Evolutionary conservation across 2,888 invertebrate genomes (phyloP).

Genomic region (Ophioninae sp.): DNA sequence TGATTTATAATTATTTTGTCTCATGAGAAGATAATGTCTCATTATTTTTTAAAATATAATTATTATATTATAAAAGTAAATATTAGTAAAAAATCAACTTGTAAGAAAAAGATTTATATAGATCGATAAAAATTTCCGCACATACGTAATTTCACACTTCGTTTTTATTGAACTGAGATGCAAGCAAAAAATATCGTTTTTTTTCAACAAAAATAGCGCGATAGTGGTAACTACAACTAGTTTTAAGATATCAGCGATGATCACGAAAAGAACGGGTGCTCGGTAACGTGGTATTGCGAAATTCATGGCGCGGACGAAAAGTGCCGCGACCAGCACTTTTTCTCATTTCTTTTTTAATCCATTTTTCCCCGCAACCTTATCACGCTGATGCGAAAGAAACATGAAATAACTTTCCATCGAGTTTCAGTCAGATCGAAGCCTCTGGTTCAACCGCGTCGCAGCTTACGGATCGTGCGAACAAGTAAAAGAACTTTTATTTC

Average conservation of each 20-base stretch:
- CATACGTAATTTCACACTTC: not conserved
- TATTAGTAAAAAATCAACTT: too few relatives aligned
- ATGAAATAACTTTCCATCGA: conserved; percentile 24
- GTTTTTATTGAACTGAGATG: not conserved
- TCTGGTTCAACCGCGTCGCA: conserved; percentile 12
- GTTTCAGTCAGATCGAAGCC: conserved; percentile 6
- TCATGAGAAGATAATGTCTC: too few relatives aligned
- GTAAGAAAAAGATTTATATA: too few relatives aligned
- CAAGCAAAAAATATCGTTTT: not conserved
- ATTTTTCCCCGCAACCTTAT: conserved; percentile 22
- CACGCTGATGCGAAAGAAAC: conserved; percentile 36
- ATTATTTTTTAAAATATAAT: too few relatives aligned
- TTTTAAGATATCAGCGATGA: conserved; percentile 2
- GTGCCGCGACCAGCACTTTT: conserved; percentile 18
- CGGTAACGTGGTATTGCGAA: conserved; percentile 55
- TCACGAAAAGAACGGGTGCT: conserved; percentile 48
- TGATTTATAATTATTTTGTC: too few relatives aligned
- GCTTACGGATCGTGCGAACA: not conserved
- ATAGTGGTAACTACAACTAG: not conserved
- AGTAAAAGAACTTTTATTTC: not conserved
- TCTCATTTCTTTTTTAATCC: not conserved
- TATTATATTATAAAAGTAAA: too few relatives aligned
- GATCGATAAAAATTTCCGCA: too few relatives aligned
- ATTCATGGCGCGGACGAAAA: conserved; percentile 32
- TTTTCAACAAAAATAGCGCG: not conserved